Conservation (phyloP, 35 echinoderm and acorn worm species). For the Diadema setosum region DNA sequence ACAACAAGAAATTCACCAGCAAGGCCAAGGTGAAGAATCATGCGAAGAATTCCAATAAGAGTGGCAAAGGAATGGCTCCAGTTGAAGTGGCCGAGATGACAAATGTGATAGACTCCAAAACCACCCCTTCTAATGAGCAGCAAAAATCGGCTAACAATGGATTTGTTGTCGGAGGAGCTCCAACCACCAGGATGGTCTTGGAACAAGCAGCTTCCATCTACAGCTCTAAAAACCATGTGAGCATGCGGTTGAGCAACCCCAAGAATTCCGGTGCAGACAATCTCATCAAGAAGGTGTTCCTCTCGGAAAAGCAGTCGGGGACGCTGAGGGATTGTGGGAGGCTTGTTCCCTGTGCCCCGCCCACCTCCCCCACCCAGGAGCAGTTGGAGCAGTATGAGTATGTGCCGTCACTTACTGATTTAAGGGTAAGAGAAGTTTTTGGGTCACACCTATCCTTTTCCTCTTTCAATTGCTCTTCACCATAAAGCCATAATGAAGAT, state of each 20-base stretch:
- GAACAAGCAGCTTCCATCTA: slow-evolving; percentile 2
- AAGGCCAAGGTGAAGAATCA: neutral
- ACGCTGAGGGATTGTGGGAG: slow-evolving; percentile 73
- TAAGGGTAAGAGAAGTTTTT: slow-evolving; percentile 65
- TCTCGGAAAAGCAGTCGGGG: slow-evolving; percentile 94
- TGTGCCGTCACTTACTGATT: slow-evolving; percentile 73
- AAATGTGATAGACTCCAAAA: neutral
- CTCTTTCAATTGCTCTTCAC: too few relatives aligned
- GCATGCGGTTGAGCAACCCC: neutral
- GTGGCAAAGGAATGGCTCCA: too few relatives aligned
- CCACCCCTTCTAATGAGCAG: neutral
- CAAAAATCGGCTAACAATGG: neutral
- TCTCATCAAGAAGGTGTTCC: slow-evolving; percentile 68
- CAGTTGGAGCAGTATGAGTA: slow-evolving; percentile 67
- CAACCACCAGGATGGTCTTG: neutral
- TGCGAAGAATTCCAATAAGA: neutral
- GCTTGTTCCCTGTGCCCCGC: slow-evolving; percentile 81
- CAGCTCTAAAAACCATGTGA: neutral
- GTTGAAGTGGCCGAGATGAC: too few relatives aligned
- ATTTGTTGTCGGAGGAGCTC: neutral
- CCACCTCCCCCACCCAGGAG: slow-evolving; percentile 67
- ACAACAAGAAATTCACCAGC: neutral
- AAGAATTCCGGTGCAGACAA: neutral
- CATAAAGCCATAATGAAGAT: too few relatives aligned
- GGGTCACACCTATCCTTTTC: too few relatives aligned